Evolutionary conservation across 2,888 invertebrate genomes (phyloP), one percentile per base, ranked within the genome.

Genomic region (Dicyrtomina minuta): DNA sequence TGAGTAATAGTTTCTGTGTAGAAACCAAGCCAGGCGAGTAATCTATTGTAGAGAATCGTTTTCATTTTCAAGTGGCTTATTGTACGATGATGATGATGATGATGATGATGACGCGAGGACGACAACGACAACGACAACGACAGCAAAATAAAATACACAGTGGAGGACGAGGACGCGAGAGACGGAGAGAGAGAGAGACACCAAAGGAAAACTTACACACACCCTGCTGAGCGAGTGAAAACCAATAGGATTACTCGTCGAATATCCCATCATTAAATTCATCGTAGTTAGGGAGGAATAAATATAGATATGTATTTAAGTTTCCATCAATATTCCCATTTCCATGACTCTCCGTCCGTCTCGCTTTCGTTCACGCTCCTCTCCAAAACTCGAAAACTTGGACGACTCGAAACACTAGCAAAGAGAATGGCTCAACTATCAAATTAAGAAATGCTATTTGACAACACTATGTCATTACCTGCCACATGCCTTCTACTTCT

Each of bases 191-290:
- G 2, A 59, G 20, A 64, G 51, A 20, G 39, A 64, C 41, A 53
- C 33, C 17, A 53, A 53, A 33, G 49, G 20, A 49, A 15, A 49
- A 53, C 13, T 51, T 24, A 33, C 26, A 53, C 41, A 53, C 53
- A 53, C 41, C 53, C 51, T 51, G 17, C 20, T 41, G 53, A 39
- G 24, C 41, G 53, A 22, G 26, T 39, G 51, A 53, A 64, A 53
- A 53, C 53, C 64, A 53, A 51, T 53, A 39, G 41, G 39, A 53
- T 64, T 64, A 39, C 44, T 51, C 33, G 33, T 5, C 53, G 43
- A 65, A 65, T 65, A 43, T 41, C 43, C 64, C 55, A 65, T 65
- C 65, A 65, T 65, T 55, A 65, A 65, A 56, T 56, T 65, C 55
- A 43, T 24, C 43, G 17, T 39, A 51, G 53, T 53, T 51, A 24